phyloP scores from a whole-genome alignment of 1,140 invertebrate genomes.

The Tachypleus tridentatus region DNA sequence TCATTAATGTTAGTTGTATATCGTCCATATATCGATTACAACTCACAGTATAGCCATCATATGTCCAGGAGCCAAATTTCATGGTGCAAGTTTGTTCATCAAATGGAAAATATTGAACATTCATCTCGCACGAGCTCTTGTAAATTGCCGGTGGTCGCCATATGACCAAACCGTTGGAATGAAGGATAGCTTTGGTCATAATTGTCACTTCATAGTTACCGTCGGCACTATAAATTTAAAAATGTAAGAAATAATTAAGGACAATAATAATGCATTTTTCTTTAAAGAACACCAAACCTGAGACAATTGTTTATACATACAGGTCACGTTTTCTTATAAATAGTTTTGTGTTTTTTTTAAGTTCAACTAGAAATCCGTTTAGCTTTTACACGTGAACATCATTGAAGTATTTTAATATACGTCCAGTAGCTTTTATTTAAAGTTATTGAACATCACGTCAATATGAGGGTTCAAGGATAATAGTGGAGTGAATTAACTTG shows the following conservation, averaged over 20 bases:
- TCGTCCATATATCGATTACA: background rate
- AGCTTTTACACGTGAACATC: too few relatives aligned
- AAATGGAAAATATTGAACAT: constrained; percentile 74
- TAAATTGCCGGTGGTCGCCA: constrained; percentile 99
- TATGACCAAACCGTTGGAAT: constrained; percentile 31
- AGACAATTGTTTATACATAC: too few relatives aligned
- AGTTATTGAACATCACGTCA: too few relatives aligned
- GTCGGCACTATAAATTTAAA: constrained; percentile 58
- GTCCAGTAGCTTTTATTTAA: too few relatives aligned
- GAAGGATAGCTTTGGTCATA: constrained; percentile 83
- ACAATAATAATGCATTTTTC: too few relatives aligned
- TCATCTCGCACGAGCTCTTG: constrained; percentile 90
- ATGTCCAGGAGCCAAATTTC: constrained; percentile 71
- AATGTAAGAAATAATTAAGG: too few relatives aligned
- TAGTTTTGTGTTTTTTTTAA: too few relatives aligned
- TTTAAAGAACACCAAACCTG: too few relatives aligned
- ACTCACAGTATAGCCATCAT: constrained; percentile 25
- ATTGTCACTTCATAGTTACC: constrained; percentile 95
- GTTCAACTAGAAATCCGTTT: too few relatives aligned
- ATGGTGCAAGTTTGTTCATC: constrained; percentile 82
- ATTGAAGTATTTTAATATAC: too few relatives aligned
- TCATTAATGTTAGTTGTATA: too few relatives aligned
- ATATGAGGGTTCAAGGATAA: background rate
- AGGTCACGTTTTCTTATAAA: too few relatives aligned
- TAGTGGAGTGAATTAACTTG: constrained; percentile 60